phyloP scores from a whole-genome alignment of 2,113 vertebrate species.

The Gambusia affinis region DNA sequence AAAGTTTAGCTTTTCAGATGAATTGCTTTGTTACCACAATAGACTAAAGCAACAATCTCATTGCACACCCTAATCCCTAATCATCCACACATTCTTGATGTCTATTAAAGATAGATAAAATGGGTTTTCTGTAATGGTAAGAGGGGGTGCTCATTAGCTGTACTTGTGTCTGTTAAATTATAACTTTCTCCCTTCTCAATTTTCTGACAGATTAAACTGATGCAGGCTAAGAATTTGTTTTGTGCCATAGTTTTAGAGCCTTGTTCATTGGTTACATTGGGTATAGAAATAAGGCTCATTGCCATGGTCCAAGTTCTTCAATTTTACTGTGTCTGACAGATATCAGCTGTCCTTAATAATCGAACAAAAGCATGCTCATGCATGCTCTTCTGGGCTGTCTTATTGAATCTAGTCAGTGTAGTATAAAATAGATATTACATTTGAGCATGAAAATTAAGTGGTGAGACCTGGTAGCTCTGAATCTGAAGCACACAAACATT shows the following conservation, averaged over 20 bases:
- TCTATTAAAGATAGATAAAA: not conserved
- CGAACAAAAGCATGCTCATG: not conserved
- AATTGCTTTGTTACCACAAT: not conserved
- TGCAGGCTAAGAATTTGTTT: not conserved
- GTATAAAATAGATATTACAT: not conserved
- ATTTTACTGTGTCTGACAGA: too few relatives aligned
- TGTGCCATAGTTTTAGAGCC: not conserved
- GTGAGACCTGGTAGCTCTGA: not conserved
- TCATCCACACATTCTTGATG: not conserved
- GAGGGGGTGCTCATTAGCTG: not conserved
- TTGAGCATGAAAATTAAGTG: not conserved
- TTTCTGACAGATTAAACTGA: not conserved
- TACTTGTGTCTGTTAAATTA: not conserved
- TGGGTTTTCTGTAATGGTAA: not conserved
- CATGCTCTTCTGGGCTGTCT: not conserved
- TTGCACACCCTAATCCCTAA: not conserved
- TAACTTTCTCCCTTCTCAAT: not conserved
- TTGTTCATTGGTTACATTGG: not conserved
- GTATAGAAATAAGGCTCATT: too few relatives aligned
- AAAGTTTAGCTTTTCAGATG: too few relatives aligned
- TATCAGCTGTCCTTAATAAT: not conserved
- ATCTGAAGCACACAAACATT: not conserved
- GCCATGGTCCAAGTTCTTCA: not conserved
- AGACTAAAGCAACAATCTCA: not conserved
- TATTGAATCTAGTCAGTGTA: not conserved